Base-by-base conservation (phyloP, 2,888 invertebrate genomes). In the Podotricha telesiphe region DNA sequence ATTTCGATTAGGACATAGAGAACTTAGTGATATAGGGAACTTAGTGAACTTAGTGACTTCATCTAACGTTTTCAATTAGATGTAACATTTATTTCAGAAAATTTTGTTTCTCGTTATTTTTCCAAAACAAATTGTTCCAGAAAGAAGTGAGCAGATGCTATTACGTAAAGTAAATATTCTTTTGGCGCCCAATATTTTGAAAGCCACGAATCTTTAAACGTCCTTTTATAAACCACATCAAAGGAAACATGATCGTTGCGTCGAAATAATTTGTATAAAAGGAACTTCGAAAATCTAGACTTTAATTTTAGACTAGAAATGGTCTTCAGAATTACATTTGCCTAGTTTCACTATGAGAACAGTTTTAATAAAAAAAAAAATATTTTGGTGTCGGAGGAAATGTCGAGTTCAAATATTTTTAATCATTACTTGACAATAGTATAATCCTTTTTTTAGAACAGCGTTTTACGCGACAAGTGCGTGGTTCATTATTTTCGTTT, bases 151-250 rank as follows among this genome's bases (percentile, higher is more conserved):
- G 19, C 48, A 48, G 42, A n/a, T 65, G 45, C 55, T 53, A 65
- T 55, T 34, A 50, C 55, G 42, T n/a, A 55, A 65, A 64, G 53
- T n/a, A 42, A 64, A 64, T 64, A 42, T 64, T 64, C 53, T 20
- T 55, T 64, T n/a, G 7, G n/a, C 40, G 42, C 28, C 22, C 28
- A 53, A 64, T 64, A 64, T 64, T 64, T 64, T 17, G 64, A 64
- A 37, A 64, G 53, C 28, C 19, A 22, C 20, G 63, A 51, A 40
- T 47, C 50, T 37, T 48, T 50, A 51, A 42, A 51, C 63, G 63
- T 40, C 50, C 63, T 64, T 64, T 51, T 48, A 47, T 15, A 7
- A 45, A 62, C 62, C 62, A 62, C 62, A 34, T 62, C 62, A 62
- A 62, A 62, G 62, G 48, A 47, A 62, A 62, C 45, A 45, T 59